Evolutionary conservation across 1,140 invertebrate genomes (phyloP).

Genomic region (Triops longicaudatus): DNA sequence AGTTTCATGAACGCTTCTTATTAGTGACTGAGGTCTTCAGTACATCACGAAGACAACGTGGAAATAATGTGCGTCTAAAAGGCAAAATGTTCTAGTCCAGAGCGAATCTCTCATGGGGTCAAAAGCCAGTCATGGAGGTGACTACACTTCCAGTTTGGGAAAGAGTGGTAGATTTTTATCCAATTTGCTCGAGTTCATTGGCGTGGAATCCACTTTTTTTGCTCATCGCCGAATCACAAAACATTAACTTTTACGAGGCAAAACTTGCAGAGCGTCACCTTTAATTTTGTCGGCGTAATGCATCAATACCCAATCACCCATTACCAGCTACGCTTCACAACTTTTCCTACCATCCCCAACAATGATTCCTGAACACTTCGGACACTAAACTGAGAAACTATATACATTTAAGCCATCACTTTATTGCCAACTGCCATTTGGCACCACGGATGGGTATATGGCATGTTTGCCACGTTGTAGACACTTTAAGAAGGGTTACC

Average conservation of each 20-base stretch:
- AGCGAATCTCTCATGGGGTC: background rate
- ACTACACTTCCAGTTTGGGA: background rate
- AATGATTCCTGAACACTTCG: no score
- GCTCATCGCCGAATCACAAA: background rate
- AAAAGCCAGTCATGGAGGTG: background rate
- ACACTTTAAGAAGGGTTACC: background rate
- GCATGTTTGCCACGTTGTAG: background rate
- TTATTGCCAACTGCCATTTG: background rate
- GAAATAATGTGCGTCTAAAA: background rate
- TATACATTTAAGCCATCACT: no score
- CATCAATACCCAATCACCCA: no score
- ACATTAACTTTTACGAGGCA: background rate
- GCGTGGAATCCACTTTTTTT: background rate
- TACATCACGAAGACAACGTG: background rate
- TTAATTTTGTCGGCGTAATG: background rate
- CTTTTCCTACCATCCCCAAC: no score
- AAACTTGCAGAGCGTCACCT: background rate
- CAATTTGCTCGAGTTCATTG: constrained; percentile 6
- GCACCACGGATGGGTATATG: background rate
- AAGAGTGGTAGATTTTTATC: background rate
- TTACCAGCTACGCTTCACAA: no score
- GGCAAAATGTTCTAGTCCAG: background rate
- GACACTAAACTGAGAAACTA: no score
- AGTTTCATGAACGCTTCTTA: no score
- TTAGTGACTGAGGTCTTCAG: no score